A percentile compares a stretch with the other conserved stretches of the same genome.
Conservation (phyloP, 2,888 invertebrate species). For the Ptilodon capucinus region DNA sequence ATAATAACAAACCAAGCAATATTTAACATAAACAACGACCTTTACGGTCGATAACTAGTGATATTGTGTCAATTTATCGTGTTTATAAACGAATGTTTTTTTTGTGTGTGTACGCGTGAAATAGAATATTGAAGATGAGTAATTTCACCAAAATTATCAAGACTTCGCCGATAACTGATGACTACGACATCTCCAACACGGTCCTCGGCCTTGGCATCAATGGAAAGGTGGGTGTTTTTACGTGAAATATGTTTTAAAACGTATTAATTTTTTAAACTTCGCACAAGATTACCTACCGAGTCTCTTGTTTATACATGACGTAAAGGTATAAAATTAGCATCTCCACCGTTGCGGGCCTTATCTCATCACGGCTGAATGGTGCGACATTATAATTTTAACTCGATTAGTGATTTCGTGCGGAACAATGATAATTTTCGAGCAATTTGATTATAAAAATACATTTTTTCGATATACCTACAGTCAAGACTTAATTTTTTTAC, state of each 20-base stretch:
- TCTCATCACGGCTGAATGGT: conserved; percentile 12
- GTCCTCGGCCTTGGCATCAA: conserved; percentile 98
- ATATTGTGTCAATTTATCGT: conserved; percentile 32
- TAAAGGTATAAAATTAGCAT: conserved; percentile 47
- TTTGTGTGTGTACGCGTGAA: too few species aligned
- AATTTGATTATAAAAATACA: background rate
- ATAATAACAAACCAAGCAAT: conserved; percentile 9
- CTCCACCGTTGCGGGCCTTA: conserved; percentile 9
- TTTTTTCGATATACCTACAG: background rate
- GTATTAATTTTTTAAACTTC: conserved; percentile 4
- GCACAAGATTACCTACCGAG: background rate
- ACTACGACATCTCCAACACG: conserved; percentile 95
- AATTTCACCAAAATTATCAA: conserved; percentile 83
- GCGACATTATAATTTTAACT: conserved; percentile 8
- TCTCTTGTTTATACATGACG: conserved; percentile 57
- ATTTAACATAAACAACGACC: background rate
- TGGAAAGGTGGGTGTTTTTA: conserved; percentile 86
- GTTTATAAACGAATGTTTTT: conserved; percentile 32
- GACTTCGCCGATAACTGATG: conserved; percentile 91
- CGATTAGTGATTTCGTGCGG: background rate
- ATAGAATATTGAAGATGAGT: conserved; percentile 60
- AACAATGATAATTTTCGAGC: background rate
- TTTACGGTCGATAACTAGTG: conserved; percentile 21
- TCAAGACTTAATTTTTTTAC: background rate
- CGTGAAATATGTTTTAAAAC: conserved; percentile 11